Base-by-base conservation (phyloP, 2,888 invertebrate species). In the Crioceris asparagi region DNA sequence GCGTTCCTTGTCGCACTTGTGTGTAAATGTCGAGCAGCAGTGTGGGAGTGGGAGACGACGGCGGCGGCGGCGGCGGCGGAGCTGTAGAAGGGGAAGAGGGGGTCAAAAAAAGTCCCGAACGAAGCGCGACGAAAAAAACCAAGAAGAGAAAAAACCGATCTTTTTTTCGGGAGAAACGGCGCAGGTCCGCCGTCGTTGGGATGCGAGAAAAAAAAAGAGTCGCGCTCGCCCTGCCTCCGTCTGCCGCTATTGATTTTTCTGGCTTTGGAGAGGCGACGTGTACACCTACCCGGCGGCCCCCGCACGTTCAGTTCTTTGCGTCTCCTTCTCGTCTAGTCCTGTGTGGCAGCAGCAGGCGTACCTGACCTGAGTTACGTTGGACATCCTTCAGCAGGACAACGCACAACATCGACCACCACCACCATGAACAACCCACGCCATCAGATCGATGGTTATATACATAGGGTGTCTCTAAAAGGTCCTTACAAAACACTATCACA, bases 321-420 rank as follows among this genome's bases (percentile, higher is more conserved):
- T 47, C 49, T 48, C 48, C 44, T 40, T 44, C 40, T 33, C 47
- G 47, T 47, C 49, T 49, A 47, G 46, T 46, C 46, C 46, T 45
- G 38, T 39, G 38, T 40, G 38, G 38, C 8, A 15, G 14, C 27
- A 11, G 27, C 27, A 12, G 10, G 10, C 41, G 39, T 47, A 44
- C 60, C 61, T 60, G 61, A 61, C 61, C 61, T 61, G 56, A 59
- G 59, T 55, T 55, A 60, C 59, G 55, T 55, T 56, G 55, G 53
- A 56, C 50, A 53, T 55, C 56, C 56, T 60, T 59, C 59, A 53
- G 55, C 48, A 60, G 60, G 60, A 59, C 61, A 59, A 60, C 55
- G 57, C 55, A 57, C 55, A 32, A 29, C 43, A 39, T 44, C 36
- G 45, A 33, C 23, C 23, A 12, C 12, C 27, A 27, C 2, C 27